Evolutionary conservation across 2,113 vertebrate genomes (phyloP).

Genomic region (Centropus bengalensis): DNA sequence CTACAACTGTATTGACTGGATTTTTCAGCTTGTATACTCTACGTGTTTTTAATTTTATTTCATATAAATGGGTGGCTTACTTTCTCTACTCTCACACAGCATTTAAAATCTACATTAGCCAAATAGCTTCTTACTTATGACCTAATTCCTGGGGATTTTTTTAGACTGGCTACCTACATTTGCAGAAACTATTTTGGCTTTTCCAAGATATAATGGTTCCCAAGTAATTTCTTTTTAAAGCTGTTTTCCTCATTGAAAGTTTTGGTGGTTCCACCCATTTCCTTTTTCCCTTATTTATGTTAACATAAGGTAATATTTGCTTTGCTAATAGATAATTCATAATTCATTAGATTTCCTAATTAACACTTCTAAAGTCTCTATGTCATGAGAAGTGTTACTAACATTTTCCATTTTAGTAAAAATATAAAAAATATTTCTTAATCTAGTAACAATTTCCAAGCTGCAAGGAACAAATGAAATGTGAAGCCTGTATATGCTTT

Average conservation of each 20-base stretch:
- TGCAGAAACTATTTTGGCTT: not conserved
- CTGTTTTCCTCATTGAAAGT: not conserved
- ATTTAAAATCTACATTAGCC: not conserved
- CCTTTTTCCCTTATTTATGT: not conserved
- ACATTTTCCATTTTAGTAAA: not conserved
- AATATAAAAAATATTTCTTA: not conserved
- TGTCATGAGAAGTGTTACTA: not conserved
- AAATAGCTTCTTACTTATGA: not conserved
- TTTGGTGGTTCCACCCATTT: not conserved
- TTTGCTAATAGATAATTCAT: not conserved
- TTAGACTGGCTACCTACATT: not conserved
- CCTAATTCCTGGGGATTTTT: not conserved
- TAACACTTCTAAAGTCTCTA: not conserved
- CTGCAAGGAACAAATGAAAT: constrained; percentile 3
- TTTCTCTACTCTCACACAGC: not conserved
- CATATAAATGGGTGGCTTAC: not conserved
- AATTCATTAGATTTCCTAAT: not conserved
- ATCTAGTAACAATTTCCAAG: not conserved
- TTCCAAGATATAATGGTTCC: not conserved
- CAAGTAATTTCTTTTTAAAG: not conserved
- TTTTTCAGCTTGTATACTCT: not conserved
- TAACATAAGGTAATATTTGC: not conserved
- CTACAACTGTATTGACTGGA: not conserved
- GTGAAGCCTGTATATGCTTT: not conserved
- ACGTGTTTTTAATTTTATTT: not conserved